Percentiles rank a stretch among this genome's conserved stretches.
These are phyloP conservation scores for Cephus pygmeus DNA, from an alignment of 2,888 invertebrate species.

Conservation along the genomic window DNA sequence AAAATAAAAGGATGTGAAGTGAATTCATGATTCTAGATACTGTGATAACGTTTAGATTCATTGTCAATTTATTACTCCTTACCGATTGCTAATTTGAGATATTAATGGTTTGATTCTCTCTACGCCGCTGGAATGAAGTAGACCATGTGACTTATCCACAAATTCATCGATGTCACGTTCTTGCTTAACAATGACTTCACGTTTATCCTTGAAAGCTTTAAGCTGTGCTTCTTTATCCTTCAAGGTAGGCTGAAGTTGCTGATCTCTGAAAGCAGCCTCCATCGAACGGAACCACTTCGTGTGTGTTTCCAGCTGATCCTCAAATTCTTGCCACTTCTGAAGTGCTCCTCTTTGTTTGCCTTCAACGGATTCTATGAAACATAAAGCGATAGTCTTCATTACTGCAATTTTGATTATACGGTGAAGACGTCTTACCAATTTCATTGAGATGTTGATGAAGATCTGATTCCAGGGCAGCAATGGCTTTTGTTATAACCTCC, in stretches of 20 bases:
- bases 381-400: neutral
- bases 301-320: constrained; percentile 81
- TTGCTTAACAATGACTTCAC: constrained; percentile 81
- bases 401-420: constrained; percentile 2
- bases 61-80: constrained; percentile 12
- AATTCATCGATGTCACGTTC: constrained; percentile 90
- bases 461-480: constrained; percentile 75
- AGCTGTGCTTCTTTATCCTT: constrained; percentile 84
- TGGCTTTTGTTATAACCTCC: constrained; percentile 78
- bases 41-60: neutral
- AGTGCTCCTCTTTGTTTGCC: constrained; percentile 80
- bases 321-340: constrained; percentile 89
- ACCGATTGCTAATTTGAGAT: constrained; percentile 87
- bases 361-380: constrained; percentile 70
- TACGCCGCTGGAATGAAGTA: constrained; percentile 85
- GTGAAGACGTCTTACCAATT: constrained; percentile 65
- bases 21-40: neutral
- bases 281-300: constrained; percentile 88
- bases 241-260: constrained; percentile 82
- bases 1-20: constrained; percentile 13
- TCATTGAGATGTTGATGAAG: constrained; percentile 76
- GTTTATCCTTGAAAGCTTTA: constrained; percentile 77
- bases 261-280: constrained; percentile 88
- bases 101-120: constrained; percentile 88
- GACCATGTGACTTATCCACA: constrained; percentile 87